Base-by-base conservation (phyloP, 2,113 vertebrate genomes). In the Platycercus adscitus region DNA sequence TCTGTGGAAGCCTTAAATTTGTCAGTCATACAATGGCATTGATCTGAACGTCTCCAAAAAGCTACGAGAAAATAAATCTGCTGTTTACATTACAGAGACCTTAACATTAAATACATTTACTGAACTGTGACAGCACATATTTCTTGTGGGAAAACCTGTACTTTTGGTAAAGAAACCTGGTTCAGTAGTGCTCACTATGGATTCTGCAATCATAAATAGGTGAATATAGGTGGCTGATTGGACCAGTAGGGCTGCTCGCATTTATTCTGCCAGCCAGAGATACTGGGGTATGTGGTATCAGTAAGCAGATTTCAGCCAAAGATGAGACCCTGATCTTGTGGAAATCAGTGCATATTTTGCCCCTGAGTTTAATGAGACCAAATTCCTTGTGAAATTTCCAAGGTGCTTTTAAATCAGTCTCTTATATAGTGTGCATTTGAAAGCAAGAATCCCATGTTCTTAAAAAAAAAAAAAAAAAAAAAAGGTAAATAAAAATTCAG, bases 1-100 rank as follows among this genome's bases (percentile, higher is more conserved):
- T n/a, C 79, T 68, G 21, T 28, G 47, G 56, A 88, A 93, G 55
- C 46, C 69, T 39, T 47, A 33, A 17, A 47, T 94, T 86, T 92
- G 64, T 94, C 86, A 88, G 52, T 77, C 47, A n/a, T 73, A 88
- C 50, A 90, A 55, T 75, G 86, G 76, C 82, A 84, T 83, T 84
- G 82, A 94, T 86, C 47, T 88, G 88, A 94, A 91, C 4, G 2
- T 81, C 81, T 94, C 81, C 44, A 73, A 69, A 93, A 83, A 81
- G 55, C 82, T 91, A 94, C 0, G 47, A 93, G 73, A 93, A 96
- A 96, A 95, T 83, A 95, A 95, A 94, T 95, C 89, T 94, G 81
- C 70, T 97, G 53, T 96, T 93, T 90, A 90, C 55, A 35, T 93
- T 83, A 83, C 84, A 79, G 53, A 66, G 53, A 79, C 55, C 47